These are phyloP conservation scores for Erebia palarica DNA, from an alignment of 2,888 invertebrate genomes.

Conservation along the genomic window DNA sequence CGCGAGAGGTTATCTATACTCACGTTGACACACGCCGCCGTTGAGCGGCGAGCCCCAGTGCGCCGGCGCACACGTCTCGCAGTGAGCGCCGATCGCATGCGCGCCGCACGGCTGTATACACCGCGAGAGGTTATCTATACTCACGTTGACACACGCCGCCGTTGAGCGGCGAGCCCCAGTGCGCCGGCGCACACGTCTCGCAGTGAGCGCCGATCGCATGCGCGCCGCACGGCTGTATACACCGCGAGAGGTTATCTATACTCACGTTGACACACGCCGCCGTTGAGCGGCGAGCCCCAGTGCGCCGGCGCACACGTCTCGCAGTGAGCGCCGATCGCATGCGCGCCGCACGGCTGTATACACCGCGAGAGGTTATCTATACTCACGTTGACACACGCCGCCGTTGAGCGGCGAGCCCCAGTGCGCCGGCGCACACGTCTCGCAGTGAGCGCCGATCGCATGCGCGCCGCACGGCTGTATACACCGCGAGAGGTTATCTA, in stretches of 20 bases:
- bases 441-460: too few species aligned
- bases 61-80: constrained; percentile 93
- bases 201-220: constrained; percentile 94
- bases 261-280: constrained; percentile 94
- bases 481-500: too few species aligned
- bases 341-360: constrained; percentile 90
- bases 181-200: constrained; percentile 94
- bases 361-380: constrained; percentile 79
- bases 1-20: constrained; percentile 55
- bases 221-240: constrained; percentile 91
- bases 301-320: constrained; percentile 94
- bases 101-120: constrained; percentile 93
- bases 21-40: constrained; percentile 94
- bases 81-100: constrained; percentile 92
- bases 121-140: constrained; percentile 54
- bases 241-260: constrained; percentile 70
- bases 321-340: constrained; percentile 93
- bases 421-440: too few species aligned
- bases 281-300: constrained; percentile 97
- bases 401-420: too few species aligned
- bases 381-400: too few species aligned
- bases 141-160: constrained; percentile 95
- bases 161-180: constrained; percentile 97
- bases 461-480: too few species aligned
- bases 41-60: constrained; percentile 98